phyloP scores from a whole-genome alignment of 2,797 vertebrate genomes.

The Meda fulgida region DNA sequence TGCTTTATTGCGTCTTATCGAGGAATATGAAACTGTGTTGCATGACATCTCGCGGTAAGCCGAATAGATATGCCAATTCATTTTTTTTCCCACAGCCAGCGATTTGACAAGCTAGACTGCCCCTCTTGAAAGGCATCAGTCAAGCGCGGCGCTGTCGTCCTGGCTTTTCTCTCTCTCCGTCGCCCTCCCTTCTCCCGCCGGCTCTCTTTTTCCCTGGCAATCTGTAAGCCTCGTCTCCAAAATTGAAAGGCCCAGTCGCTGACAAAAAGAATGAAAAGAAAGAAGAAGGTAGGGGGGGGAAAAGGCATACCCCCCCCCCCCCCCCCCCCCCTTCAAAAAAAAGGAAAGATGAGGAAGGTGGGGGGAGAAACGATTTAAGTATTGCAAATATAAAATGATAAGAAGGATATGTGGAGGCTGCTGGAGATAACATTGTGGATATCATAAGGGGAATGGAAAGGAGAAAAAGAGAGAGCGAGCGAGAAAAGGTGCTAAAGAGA shows the following conservation, averaged over 20 bases:
- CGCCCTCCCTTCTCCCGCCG: constrained; percentile 66
- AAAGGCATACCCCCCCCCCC: constrained; percentile 52
- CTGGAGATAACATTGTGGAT: constrained; percentile 96
- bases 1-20: constrained; percentile 95
- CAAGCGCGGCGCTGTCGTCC: constrained; percentile 82
- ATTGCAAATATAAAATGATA: constrained; percentile 88
- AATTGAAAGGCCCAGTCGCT: constrained; percentile 85
- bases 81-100: constrained; percentile 81
- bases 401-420: constrained; percentile 85
- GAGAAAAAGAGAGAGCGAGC: constrained; percentile 65
- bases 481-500: constrained; percentile 74
- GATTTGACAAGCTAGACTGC: constrained; percentile 99
- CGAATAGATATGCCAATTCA: constrained; percentile 97
- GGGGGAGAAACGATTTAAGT: constrained; percentile 75
- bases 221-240: constrained; percentile 78
- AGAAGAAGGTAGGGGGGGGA: constrained; percentile 54
- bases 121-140: constrained; percentile 98
- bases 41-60: constrained; percentile 89
- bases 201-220: constrained; percentile 70
- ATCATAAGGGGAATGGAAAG: constrained; percentile 81
- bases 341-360: constrained; percentile 31
- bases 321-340: not conserved
- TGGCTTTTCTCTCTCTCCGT: constrained; percentile 73
- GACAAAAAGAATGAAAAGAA: constrained; percentile 78
- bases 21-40: constrained; percentile 93